phyloP scores from a whole-genome alignment of 2,888 invertebrate genomes.

The Tetheella fluctuosa region DNA sequence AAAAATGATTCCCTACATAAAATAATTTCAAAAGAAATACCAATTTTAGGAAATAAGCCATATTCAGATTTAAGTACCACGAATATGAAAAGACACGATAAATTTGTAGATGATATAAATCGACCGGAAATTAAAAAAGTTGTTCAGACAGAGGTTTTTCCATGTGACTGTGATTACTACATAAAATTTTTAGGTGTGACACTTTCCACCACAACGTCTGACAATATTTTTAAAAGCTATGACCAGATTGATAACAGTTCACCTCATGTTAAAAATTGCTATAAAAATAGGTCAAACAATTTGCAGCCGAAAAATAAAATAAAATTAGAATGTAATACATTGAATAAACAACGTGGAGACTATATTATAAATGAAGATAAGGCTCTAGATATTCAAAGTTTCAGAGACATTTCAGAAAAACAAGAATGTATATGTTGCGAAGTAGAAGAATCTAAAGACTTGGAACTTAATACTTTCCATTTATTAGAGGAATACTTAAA shows the following conservation, averaged over 20 bases:
- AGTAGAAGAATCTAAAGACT: slow-evolving; percentile 51
- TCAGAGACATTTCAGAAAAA: slow-evolving; percentile 23
- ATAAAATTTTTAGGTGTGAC: slow-evolving; percentile 74
- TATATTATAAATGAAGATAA: slow-evolving; percentile 33
- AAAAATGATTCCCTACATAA: not conserved
- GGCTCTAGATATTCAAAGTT: slow-evolving; percentile 39
- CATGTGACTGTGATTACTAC: slow-evolving; percentile 50
- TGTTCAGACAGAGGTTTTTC: slow-evolving; percentile 30
- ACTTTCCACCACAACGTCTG: slow-evolving; percentile 44
- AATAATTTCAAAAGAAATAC: slow-evolving; percentile 9
- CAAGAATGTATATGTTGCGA: slow-evolving; percentile 62
- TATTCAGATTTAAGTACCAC: slow-evolving; percentile 15
- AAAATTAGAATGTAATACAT: slow-evolving; percentile 21
- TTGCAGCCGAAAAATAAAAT: slow-evolving; percentile 22
- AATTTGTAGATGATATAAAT: slow-evolving; percentile 20
- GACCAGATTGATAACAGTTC: slow-evolving; percentile 16
- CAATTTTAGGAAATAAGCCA: slow-evolving; percentile 11
- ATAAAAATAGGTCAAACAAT: not conserved
- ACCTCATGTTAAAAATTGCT: not conserved
- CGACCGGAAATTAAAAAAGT: slow-evolving; percentile 26
- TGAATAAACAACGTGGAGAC: slow-evolving; percentile 30
- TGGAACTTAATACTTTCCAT: slow-evolving; percentile 71
- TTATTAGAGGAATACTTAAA: slow-evolving; percentile 68
- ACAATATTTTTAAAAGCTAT: slow-evolving; percentile 21
- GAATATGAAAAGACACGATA: slow-evolving; percentile 11